Evolutionary conservation across 1,140 invertebrate species (phyloP).

Genomic region (Drosophila prosaltans): DNA sequence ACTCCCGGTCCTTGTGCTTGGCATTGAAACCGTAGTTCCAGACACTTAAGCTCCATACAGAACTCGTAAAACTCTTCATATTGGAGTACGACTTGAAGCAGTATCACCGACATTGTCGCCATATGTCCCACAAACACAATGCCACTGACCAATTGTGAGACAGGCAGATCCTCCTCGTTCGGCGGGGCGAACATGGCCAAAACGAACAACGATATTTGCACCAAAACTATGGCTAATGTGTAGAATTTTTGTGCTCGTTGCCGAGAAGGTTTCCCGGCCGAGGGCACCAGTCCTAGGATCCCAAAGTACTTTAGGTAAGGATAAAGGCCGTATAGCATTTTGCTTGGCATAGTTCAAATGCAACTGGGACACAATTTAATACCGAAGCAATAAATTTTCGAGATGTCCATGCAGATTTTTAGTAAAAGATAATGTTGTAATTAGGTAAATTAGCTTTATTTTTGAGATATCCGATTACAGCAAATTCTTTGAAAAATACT

Average conservation of each 20-base stretch:
- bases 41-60: constrained; percentile 34
- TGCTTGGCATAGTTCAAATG: not conserved
- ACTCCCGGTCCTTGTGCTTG: constrained; percentile 33
- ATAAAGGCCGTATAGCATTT: constrained; percentile 57
- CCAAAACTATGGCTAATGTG: constrained; percentile 28
- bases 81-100: constrained; percentile 50
- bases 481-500: too few relatives aligned
- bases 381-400: not conserved
- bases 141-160: constrained; percentile 55
- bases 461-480: too few relatives aligned
- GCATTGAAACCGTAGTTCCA: constrained; percentile 39
- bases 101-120: constrained; percentile 42
- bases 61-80: constrained; percentile 49
- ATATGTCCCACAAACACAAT: constrained; percentile 57
- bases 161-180: not conserved
- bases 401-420: constrained; percentile 8
- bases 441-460: not conserved
- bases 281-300: constrained; percentile 58
- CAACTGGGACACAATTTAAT: not conserved
- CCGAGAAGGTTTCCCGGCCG: constrained; percentile 9
- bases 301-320: constrained; percentile 61
- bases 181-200: constrained; percentile 5
- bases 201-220: constrained; percentile 26
- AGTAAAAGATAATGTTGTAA: not conserved
- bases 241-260: constrained; percentile 47